A percentile compares a stretch with the other conserved stretches of the same genome.
phyloP scores from a whole-genome alignment of 2,113 vertebrate species.

The Aptenodytes patagonicus region DNA sequence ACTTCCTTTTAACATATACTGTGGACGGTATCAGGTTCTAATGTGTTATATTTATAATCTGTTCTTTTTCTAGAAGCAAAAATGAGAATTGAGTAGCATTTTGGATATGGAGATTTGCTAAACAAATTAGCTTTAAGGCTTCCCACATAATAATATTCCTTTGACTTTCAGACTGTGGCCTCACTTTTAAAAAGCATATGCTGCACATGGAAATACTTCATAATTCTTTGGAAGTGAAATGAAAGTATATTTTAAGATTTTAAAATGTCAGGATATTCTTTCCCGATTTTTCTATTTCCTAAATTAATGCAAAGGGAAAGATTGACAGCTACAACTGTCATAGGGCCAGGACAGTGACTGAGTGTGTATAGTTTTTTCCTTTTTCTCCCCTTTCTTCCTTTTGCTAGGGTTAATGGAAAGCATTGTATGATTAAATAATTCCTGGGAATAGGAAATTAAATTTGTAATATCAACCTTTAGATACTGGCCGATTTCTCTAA shows the following conservation, averaged over 20 bases:
- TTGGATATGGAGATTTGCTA: constrained; percentile 1
- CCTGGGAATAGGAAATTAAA: neutral
- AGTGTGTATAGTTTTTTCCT: neutral
- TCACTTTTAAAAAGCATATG: constrained; percentile 34
- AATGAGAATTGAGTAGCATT: neutral
- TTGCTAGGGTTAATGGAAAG: neutral
- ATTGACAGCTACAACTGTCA: neutral
- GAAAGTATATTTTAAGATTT: constrained; percentile 32
- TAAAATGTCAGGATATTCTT: constrained; percentile 23
- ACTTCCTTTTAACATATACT: neutral
- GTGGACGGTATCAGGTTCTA: neutral
- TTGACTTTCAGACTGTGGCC: constrained; percentile 14
- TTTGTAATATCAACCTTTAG: neutral
- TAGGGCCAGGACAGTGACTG: neutral
- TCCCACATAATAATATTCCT: neutral
- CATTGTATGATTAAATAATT: neutral
- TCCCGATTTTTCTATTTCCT: neutral
- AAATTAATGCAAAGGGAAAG: neutral
- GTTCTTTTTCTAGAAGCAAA: constrained; percentile 11
- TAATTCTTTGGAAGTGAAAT: constrained; percentile 8
- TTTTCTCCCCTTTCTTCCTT: neutral
- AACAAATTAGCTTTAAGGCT: neutral
- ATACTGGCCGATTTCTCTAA: neutral
- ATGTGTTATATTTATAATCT: constrained; percentile 10
- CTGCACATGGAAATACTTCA: neutral